Evolutionary conservation across 2,888 invertebrate genomes (phyloP).

Genomic region (Apantesis nais): DNA sequence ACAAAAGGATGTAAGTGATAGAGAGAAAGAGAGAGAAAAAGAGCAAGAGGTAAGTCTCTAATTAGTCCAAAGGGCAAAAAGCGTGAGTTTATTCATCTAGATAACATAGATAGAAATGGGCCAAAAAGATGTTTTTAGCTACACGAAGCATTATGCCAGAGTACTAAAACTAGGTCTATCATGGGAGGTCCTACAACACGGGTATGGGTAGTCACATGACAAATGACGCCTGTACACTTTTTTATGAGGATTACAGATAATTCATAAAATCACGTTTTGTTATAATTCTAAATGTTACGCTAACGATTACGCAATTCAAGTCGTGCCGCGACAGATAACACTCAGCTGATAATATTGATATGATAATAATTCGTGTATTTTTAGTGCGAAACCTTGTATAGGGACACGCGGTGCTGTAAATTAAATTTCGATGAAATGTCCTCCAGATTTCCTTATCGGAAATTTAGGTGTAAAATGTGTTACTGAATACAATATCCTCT

Average conservation of each 20-base stretch:
- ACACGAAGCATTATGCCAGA: too few species aligned
- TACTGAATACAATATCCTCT: not conserved
- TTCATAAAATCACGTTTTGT: conserved; percentile 5
- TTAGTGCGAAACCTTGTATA: conserved; percentile 28
- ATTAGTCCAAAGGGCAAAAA: not conserved
- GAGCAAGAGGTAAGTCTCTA: too few species aligned
- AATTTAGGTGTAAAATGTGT: not conserved
- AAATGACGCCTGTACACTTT: not conserved
- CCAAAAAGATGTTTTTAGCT: too few species aligned
- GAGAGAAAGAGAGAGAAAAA: too few species aligned
- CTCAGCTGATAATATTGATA: conserved; percentile 31
- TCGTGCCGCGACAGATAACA: conserved; percentile 15
- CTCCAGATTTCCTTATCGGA: not conserved
- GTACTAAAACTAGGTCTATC: not conserved
- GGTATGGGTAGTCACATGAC: not conserved
- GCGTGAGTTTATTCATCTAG: not conserved
- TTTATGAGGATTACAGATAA: conserved; percentile 1
- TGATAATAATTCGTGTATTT: conserved; percentile 35
- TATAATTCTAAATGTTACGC: not conserved
- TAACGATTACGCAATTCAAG: conserved; percentile 11
- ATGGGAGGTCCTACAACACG: not conserved
- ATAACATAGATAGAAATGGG: too few species aligned
- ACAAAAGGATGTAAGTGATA: too few species aligned
- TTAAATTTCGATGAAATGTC: not conserved
- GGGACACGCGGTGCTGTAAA: conserved; percentile 7